phyloP scores from a whole-genome alignment of 2,888 invertebrate genomes.

The Augochlorella aurata region DNA sequence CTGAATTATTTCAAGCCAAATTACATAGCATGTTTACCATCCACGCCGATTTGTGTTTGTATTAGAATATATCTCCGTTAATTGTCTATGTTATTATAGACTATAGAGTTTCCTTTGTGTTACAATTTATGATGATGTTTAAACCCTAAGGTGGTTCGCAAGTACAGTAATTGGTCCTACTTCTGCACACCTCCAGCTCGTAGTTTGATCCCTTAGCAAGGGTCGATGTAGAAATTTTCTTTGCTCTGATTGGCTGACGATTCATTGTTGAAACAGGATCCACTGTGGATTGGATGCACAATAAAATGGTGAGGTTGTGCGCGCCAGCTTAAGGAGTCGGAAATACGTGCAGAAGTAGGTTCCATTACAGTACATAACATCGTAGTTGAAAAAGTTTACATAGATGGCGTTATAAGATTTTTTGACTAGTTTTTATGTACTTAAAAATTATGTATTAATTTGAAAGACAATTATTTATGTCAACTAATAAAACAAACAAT shows the following conservation, averaged over 20 bases:
- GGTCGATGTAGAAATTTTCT: no score
- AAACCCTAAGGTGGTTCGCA: constrained; percentile 24
- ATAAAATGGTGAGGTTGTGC: no score
- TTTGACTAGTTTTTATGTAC: not conserved
- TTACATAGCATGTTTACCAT: not conserved
- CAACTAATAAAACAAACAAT: not conserved
- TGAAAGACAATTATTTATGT: not conserved
- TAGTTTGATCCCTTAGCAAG: no score
- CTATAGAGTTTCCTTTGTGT: not conserved
- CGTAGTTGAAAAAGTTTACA: not conserved
- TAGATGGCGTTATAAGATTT: not conserved
- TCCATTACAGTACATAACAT: no score
- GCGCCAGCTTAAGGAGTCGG: no score
- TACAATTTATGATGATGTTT: not conserved
- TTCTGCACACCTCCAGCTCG: no score
- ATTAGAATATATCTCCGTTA: not conserved
- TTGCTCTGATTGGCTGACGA: no score
- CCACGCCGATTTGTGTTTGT: not conserved
- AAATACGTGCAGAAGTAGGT: no score
- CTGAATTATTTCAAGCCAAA: no score
- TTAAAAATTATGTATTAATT: not conserved
- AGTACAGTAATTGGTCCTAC: not conserved
- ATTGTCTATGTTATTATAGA: not conserved
- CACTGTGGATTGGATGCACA: no score
- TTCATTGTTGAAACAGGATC: no score